These are phyloP conservation scores for Mimumesa dahlbomi DNA, from an alignment of 2,888 invertebrate genomes.

Conservation along the genomic window DNA sequence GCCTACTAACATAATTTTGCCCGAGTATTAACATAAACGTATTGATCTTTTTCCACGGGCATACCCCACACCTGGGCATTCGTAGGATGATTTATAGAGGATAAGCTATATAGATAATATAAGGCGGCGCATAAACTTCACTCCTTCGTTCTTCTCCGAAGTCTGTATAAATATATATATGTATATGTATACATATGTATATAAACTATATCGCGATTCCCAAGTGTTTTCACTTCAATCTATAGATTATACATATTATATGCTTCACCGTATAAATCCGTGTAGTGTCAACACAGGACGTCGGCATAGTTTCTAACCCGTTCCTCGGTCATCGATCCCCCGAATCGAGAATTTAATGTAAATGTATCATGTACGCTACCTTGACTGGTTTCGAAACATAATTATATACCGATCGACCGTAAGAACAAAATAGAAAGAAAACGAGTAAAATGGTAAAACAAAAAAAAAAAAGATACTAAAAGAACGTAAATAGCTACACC, in stretches of 20 bases:
- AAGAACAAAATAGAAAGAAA: no score
- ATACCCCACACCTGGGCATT: conserved; percentile 24
- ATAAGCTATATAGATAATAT: no score
- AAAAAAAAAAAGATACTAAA: no score
- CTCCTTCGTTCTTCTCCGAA: conserved; percentile 22
- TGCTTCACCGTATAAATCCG: conserved; percentile 2
- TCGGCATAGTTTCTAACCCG: conserved; percentile 14
- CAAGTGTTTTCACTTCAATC: conserved; percentile 8
- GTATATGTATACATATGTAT: no score
- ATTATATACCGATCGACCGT: no score
- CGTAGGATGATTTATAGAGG: conserved; percentile 51
- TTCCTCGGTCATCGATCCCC: conserved; percentile 32
- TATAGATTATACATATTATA: no score
- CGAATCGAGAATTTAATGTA: conserved; percentile 33
- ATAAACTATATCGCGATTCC: not conserved
- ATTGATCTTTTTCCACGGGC: conserved; percentile 28
- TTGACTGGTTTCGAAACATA: no score
- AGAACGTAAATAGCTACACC: no score
- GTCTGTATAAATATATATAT: not conserved
- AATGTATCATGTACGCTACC: conserved; percentile 37
- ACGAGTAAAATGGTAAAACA: no score
- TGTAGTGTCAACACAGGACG: conserved; percentile 8
- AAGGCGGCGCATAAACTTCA: conserved; percentile 35
- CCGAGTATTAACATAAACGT: conserved; percentile 53
- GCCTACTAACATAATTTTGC: conserved; percentile 52